Base-by-base conservation (phyloP, 2,113 vertebrate species). In the Mormyrus lacerda region DNA sequence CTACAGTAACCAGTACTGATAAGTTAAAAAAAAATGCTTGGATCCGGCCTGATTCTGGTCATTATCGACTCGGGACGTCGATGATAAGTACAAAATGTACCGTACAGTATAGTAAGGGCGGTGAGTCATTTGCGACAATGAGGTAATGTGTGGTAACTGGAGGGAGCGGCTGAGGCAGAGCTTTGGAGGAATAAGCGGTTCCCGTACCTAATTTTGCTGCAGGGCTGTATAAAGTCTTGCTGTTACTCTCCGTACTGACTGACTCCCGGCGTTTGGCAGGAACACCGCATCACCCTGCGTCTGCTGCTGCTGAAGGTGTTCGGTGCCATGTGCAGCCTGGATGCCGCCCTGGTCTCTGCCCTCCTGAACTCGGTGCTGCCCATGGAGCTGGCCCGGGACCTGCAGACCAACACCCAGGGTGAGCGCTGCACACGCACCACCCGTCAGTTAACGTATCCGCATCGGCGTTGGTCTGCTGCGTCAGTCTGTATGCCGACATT, bases 291-390 rank as follows among this genome's bases (percentile, higher is more conserved):
- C 11, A 95, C 98, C 0, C 86, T 99, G 89, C 95, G 98, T 21
- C 95, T 99, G 93, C 95, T 99, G 93, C 96, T 99, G 58, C 94
- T 99, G 90, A 99, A 99, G 94, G 98, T 98, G 92, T 99, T 99
- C 0, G 98, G 98, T 1, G 98, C 98, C n/a, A 98, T 99, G 97
- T 99, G 98, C 91, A 97, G 96, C 91, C 93, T 99, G 89, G 98
- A 99, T 0, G 96, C 97, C 1, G 94, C 97, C 0, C 93, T 99
- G 88, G 98, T 99, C 95, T 99, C 98, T 85, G 96, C 95, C 0
- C 96, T 99, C 0, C 97, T 99, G n/a, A 99, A 98, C 76, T 99
- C 98, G 0, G 97, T 99, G 93, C 96, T 99, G 87, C 97, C 98
- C 0, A 99, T 99, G 97, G 98, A 99, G 94, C 96, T 99, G 92